Conservation (phyloP, 2,113 vertebrate species). For the Alces alces region DNA sequence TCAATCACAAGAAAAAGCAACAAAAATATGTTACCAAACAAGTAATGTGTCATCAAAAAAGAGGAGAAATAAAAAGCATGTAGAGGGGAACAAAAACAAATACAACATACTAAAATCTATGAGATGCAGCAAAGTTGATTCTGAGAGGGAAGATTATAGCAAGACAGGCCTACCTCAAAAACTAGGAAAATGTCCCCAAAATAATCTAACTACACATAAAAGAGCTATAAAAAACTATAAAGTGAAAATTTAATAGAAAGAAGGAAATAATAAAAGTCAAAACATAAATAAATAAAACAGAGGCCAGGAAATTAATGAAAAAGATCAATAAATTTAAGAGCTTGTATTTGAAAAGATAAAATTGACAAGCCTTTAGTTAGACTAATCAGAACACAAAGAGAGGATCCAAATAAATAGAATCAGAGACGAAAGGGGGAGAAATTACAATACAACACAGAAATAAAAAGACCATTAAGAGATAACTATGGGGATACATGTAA, state of each 20-base stretch:
- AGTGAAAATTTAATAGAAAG: neutral
- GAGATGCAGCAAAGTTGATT: neutral
- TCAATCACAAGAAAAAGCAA: neutral
- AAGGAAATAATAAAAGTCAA: neutral
- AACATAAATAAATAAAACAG: neutral
- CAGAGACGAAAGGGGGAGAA: neutral
- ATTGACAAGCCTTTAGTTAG: neutral
- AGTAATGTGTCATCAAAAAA: neutral
- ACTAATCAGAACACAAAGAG: neutral
- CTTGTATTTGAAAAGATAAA: neutral
- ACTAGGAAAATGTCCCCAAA: neutral
- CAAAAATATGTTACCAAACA: neutral
- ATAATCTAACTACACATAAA: neutral
- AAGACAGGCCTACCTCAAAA: neutral
- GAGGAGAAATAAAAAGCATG: neutral
- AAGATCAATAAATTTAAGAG: neutral
- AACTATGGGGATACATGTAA: neutral
- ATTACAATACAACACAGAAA: neutral
- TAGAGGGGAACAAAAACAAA: neutral
- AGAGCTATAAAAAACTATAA: neutral
- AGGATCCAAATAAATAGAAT: neutral
- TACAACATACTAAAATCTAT: neutral
- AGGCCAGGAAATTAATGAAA: neutral
- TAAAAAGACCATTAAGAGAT: neutral
- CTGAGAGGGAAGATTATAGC: neutral